Percentiles rank a stretch among this genome's conserved stretches.
Evolutionary conservation across 1,140 invertebrate species (phyloP).

Genomic region (Drosophila repletoides): DNA sequence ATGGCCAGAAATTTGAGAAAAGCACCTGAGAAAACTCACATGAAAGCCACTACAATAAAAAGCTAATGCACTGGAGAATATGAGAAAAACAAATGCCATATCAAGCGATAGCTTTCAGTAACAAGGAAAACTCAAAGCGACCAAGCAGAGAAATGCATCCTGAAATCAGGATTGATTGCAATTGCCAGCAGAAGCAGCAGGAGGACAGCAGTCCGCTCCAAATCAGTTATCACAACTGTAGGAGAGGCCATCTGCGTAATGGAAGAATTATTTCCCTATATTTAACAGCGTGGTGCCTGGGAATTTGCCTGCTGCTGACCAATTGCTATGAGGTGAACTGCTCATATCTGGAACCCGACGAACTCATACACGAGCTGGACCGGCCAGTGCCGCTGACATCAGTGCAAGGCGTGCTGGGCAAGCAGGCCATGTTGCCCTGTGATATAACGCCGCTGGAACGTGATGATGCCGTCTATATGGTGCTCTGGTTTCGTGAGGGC

Average conservation of each 20-base stretch:
- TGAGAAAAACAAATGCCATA: slow-evolving; percentile 44
- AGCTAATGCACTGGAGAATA: slow-evolving; percentile 45
- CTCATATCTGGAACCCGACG: slow-evolving; percentile 77
- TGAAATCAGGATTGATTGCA: slow-evolving; percentile 36
- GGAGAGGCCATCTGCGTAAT: background rate
- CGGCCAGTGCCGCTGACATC: slow-evolving; percentile 87
- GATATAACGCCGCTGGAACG: slow-evolving; percentile 90
- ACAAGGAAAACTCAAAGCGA: slow-evolving; percentile 34
- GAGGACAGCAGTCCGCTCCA: slow-evolving; percentile 6
- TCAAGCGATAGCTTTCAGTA: slow-evolving; percentile 53
- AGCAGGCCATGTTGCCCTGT: slow-evolving; percentile 90
- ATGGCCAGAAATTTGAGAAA: slow-evolving; percentile 24
- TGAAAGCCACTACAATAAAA: slow-evolving; percentile 41
- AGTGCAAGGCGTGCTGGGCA: slow-evolving; percentile 90
- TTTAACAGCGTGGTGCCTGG: slow-evolving; percentile 19
- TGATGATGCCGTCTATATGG: slow-evolving; percentile 92
- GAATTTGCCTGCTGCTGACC: slow-evolving; percentile 34
- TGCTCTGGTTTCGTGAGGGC: slow-evolving; percentile 93
- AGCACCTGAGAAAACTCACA: slow-evolving; percentile 22
- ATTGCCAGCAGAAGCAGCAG: slow-evolving; percentile 29
- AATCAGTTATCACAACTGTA: background rate
- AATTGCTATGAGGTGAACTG: slow-evolving; percentile 14
- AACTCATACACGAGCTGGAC: slow-evolving; percentile 82
- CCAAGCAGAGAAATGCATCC: slow-evolving; percentile 50
- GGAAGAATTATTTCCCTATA: background rate